A percentile compares a stretch with the other conserved stretches of the same genome.
These are phyloP conservation scores for Luscinia megarhynchos DNA, from an alignment of 2,797 vertebrate genomes.

Conservation along the genomic window DNA sequence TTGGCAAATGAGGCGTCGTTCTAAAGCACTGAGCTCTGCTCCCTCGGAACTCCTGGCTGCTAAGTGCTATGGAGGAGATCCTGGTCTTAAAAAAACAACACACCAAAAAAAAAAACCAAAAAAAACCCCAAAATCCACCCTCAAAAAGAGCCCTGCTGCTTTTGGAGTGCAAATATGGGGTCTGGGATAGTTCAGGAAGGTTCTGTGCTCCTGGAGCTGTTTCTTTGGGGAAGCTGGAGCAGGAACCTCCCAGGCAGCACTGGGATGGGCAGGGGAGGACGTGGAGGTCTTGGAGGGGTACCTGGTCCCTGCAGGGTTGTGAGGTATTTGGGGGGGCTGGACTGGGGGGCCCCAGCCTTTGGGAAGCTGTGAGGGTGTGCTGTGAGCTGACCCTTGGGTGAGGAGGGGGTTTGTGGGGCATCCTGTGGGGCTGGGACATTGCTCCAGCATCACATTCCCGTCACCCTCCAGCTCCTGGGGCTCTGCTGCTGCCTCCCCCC, in stretches of 20 bases:
- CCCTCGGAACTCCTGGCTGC: conserved; percentile 53
- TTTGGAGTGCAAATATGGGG: background rate
- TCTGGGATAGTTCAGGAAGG: background rate
- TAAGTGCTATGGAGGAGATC: conserved; percentile 33
- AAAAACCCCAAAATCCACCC: background rate
- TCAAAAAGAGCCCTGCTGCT: background rate
- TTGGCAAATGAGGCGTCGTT: conserved; percentile 30
- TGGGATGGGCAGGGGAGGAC: background rate
- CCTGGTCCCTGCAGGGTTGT: background rate
- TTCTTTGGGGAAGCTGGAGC: background rate
- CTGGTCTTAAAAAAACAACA: background rate
- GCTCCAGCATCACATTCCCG: fast-evolving
- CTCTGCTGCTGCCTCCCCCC: background rate
- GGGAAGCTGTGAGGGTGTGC: background rate
- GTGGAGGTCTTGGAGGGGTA: fast-evolving
- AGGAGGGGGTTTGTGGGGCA: background rate
- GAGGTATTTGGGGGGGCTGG: background rate
- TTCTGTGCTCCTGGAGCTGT: background rate
- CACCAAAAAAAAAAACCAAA: background rate
- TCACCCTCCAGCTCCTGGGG: fast-evolving
- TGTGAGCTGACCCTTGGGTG: fast-evolving
- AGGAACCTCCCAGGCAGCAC: background rate
- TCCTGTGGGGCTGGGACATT: background rate
- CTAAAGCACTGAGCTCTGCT: conserved; percentile 37
- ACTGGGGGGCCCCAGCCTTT: background rate